Base-by-base conservation (phyloP, 2,888 invertebrate genomes). In the Pachymerium ferrugineum region DNA sequence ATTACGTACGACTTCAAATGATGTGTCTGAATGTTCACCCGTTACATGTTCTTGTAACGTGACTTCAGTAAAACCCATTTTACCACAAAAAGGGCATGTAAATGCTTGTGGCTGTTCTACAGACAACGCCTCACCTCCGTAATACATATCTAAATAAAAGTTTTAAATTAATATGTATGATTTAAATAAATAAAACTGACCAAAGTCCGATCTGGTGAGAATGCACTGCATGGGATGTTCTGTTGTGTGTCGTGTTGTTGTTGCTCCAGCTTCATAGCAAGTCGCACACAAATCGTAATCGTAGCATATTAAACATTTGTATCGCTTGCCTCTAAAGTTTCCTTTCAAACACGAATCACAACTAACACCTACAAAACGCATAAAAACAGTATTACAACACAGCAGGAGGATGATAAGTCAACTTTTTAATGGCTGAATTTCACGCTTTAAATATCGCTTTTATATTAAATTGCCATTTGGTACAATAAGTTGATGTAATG, bases 221-320 rank as follows among this genome's bases (percentile, higher is more conserved):
- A 98, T 97, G 85, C 97, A 97, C 86, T 99, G 98, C 93, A 99
- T 95, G 75, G 98, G 95, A 86, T 99, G 98, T 84, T 96, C 95
- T 80, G 92, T 90, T 79, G 93, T 91, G 85, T 99, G 98, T 80
- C 94, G 89, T 78, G 93, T 92, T 80, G 92, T 93, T 77, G 91
- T 92, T 78, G 92, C 92, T 80, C 93, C 93, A 80, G 90, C 90
- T 84, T 97, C 96, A 85, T 93, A 97, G 84, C 97, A 98, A 80
- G 90, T 89, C 81, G 95, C 93, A 86, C 98, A 99, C 81, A 99
- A 88, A 87, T 99, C 98, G 87, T 97, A 99, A 87, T 99, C 98
- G 85, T 94, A 97, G 86, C 98, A 99, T 81, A 97, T 91, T 84
- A 99, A 89, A 87, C 98, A 99, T 88, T 99, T 99, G 86, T 96